Percentiles rank a stretch among this genome's conserved stretches.
Evolutionary conservation across 2,113 vertebrate species (phyloP).

Genomic region (Engraulis encrasicolus): DNA sequence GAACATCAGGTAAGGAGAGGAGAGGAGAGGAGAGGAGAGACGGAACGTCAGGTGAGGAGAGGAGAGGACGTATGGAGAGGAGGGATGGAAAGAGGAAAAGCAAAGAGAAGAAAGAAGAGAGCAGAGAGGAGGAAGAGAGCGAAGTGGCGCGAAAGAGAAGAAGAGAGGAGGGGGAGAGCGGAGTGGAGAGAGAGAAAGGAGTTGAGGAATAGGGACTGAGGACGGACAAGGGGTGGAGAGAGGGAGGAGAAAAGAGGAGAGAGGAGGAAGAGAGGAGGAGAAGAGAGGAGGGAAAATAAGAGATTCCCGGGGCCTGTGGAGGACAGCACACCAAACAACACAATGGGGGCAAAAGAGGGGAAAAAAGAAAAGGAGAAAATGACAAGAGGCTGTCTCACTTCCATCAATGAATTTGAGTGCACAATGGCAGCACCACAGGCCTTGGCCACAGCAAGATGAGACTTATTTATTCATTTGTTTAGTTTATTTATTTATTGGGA

Average conservation of each 20-base stretch:
- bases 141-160: no score
- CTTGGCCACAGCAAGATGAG: not conserved
- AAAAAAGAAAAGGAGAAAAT: not conserved
- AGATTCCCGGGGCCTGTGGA: not conserved
- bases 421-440: constrained; percentile 20
- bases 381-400: constrained; percentile 5
- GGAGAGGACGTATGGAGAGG: not conserved
- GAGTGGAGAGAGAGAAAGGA: no score
- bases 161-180: not conserved
- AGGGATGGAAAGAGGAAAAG: no score
- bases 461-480: not conserved
- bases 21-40: not conserved
- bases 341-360: not conserved
- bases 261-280: no score
- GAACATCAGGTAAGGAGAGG: not conserved
- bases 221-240: no score
- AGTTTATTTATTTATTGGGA: not conserved
- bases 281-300: not conserved
- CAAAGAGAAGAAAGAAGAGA: not conserved
- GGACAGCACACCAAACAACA: not conserved
- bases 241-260: no score
- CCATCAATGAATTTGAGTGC: constrained; percentile 18
- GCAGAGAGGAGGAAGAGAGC: no score
- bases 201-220: no score
- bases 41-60: no score